Percentiles rank a stretch among this genome's conserved stretches.
These are phyloP conservation scores for Seira musarum DNA, from an alignment of 2,888 invertebrate species.

Conservation along the genomic window DNA sequence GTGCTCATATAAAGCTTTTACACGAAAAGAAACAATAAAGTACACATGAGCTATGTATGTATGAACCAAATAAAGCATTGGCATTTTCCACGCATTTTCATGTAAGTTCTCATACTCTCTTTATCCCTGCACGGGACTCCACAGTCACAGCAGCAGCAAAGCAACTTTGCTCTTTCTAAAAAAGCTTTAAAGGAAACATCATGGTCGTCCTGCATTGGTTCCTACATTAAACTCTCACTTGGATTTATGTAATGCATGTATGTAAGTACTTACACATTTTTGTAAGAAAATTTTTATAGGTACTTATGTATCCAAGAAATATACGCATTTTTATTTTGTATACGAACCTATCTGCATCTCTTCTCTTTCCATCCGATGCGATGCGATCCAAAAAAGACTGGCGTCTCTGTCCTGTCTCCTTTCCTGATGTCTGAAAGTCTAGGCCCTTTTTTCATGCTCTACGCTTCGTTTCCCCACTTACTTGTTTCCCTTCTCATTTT, in stretches of 20 bases:
- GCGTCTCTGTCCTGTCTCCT: constrained; percentile 49
- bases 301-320: background rate
- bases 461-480: constrained; percentile 41
- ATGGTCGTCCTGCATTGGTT: too few species aligned
- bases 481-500: constrained; percentile 29
- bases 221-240: too few species aligned
- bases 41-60: too few species aligned
- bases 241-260: background rate
- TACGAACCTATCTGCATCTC: constrained; percentile 15
- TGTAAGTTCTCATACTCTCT: too few species aligned
- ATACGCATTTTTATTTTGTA: background rate
- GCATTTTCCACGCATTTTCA: background rate
- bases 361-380: too few species aligned
- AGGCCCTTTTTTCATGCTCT: constrained; percentile 49
- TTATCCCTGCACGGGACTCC: too few species aligned
- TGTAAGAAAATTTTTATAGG: background rate
- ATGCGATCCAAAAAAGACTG: too few species aligned
- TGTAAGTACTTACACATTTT: background rate
- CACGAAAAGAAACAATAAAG: too few species aligned
- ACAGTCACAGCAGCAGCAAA: too few species aligned
- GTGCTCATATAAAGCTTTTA: background rate
- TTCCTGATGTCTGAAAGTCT: constrained; percentile 45
- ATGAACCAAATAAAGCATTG: too few species aligned
- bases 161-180: too few species aligned
- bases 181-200: too few species aligned